These are phyloP conservation scores for Germaria angustata DNA, from an alignment of 2,888 invertebrate genomes.

Conservation along the genomic window DNA sequence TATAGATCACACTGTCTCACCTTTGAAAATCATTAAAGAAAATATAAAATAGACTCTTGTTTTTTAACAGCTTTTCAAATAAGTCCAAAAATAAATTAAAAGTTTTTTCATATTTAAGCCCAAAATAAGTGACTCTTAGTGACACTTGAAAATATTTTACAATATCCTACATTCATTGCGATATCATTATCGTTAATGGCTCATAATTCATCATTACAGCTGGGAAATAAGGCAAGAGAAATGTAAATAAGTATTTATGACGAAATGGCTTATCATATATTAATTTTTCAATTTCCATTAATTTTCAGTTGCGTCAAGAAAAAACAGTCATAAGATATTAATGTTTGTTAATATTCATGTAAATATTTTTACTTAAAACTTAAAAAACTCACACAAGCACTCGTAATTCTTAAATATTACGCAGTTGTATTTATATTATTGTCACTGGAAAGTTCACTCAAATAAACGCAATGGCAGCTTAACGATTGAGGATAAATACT, in stretches of 20 bases:
- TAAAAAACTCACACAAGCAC: too few relatives aligned
- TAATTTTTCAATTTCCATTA: slow-evolving; percentile 51
- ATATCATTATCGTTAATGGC: slow-evolving; percentile 20
- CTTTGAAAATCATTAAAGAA: too few relatives aligned
- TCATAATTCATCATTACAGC: slow-evolving; percentile 46
- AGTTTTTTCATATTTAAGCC: background rate
- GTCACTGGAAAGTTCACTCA: too few relatives aligned
- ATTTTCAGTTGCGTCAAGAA: slow-evolving; percentile 24
- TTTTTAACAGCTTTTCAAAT: background rate
- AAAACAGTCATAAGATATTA: background rate
- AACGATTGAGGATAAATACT: too few relatives aligned
- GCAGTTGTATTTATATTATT: too few relatives aligned
- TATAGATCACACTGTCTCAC: too few relatives aligned
- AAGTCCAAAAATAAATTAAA: background rate
- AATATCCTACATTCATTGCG: background rate
- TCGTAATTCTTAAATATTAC: too few relatives aligned
- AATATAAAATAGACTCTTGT: too few relatives aligned
- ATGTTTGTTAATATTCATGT: background rate
- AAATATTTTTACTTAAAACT: background rate
- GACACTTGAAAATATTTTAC: background rate
- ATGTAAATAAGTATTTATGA: too few relatives aligned
- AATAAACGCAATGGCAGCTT: too few relatives aligned
- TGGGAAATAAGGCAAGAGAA: background rate
- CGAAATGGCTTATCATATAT: slow-evolving; percentile 45
- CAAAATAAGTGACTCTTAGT: background rate